Percentiles rank a stretch among this genome's conserved stretches.
These are phyloP conservation scores for Catharus fuscescens DNA, from an alignment of 2,113 vertebrate genomes.

Conservation along the genomic window DNA sequence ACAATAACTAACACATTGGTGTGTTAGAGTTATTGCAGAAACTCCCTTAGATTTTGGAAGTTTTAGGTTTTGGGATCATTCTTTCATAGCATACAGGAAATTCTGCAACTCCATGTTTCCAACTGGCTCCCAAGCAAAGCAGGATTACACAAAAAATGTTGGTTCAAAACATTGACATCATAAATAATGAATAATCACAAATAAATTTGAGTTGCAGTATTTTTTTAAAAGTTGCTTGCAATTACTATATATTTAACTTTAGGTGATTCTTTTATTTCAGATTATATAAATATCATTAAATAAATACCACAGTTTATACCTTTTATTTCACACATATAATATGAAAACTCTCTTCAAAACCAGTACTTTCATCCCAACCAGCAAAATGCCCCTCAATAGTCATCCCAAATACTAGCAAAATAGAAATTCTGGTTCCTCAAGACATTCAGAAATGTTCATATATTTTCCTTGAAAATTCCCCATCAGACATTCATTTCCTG, in stretches of 20 bases:
- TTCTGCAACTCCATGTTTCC: not conserved
- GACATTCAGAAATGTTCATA: not conserved
- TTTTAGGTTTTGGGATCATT: not conserved
- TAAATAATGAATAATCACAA: not conserved
- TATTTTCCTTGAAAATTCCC: not conserved
- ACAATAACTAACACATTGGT: not conserved
- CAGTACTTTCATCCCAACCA: not conserved
- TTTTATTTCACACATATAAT: not conserved
- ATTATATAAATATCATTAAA: not conserved
- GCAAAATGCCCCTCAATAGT: not conserved
- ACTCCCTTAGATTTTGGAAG: not conserved
- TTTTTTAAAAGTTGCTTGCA: not conserved
- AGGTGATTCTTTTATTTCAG: not conserved
- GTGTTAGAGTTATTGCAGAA: not conserved
- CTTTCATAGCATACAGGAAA: not conserved
- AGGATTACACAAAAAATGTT: not conserved
- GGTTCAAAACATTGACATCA: not conserved
- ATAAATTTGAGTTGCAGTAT: not conserved
- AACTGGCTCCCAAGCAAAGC: not conserved
- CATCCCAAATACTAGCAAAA: not conserved
- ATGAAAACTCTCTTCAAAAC: not conserved
- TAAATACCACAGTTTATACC: not conserved
- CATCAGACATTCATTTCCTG: not conserved
- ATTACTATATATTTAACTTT: not conserved
- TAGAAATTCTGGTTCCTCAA: not conserved